These are phyloP conservation scores for Scalopus aquaticus DNA, from an alignment of 2,113 vertebrate genomes.

Conservation along the genomic window DNA sequence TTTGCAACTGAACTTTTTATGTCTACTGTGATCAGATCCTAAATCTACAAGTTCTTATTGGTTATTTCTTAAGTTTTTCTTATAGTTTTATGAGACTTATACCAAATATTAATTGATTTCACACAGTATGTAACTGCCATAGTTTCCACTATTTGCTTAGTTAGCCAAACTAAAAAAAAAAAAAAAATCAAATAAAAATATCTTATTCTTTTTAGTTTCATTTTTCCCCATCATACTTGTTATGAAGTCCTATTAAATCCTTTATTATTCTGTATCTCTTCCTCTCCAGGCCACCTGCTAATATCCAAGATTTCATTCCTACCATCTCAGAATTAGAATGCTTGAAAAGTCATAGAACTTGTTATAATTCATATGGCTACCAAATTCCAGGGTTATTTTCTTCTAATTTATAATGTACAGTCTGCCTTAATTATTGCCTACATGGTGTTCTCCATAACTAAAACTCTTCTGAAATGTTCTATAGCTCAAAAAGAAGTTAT, in stretches of 20 bases:
- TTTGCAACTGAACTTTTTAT: background rate
- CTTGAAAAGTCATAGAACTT: background rate
- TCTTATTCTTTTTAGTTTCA: background rate
- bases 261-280: background rate
- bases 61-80: background rate
- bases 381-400: conserved; percentile 1
- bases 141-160: background rate
- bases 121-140: background rate
- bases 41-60: background rate
- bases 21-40: background rate
- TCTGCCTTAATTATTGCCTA: background rate
- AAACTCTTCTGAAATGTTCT: background rate
- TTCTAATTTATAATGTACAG: background rate
- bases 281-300: background rate
- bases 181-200: background rate
- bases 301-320: background rate
- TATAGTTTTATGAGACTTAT: background rate
- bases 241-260: background rate
- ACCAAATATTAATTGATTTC: background rate
- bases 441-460: background rate
- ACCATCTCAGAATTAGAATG: background rate
- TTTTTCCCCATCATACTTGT: background rate
- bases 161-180: background rate
- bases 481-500: background rate
- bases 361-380: background rate